Percentiles rank a stretch among this genome's conserved stretches.
Evolutionary conservation across 2,797 vertebrate species (phyloP).

Genomic region (Garrulus glandarius): DNA sequence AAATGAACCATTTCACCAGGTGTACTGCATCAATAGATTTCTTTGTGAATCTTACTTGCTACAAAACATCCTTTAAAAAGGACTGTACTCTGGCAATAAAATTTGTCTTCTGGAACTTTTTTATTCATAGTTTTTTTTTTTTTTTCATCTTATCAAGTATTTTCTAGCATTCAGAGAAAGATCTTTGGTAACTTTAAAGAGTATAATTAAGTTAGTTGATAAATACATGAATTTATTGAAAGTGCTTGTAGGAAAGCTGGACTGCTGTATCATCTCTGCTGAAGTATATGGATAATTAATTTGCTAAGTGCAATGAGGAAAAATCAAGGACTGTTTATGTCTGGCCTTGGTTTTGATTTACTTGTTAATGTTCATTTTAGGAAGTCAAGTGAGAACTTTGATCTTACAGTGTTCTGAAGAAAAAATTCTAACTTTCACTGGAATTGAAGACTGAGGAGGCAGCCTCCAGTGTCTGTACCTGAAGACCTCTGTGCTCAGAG

Average conservation of each 20-base stretch:
- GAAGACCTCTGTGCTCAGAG: neutral
- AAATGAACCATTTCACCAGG: neutral
- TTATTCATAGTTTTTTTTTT: neutral
- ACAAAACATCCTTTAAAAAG: neutral
- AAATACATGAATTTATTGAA: neutral
- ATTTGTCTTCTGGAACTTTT: neutral
- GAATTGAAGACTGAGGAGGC: neutral
- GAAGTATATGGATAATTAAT: neutral
- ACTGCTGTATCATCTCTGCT: neutral
- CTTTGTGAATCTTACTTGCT: neutral
- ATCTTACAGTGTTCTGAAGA: neutral
- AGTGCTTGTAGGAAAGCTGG: neutral
- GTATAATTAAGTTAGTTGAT: neutral
- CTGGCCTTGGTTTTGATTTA: neutral
- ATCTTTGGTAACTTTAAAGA: neutral
- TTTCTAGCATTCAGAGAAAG: neutral
- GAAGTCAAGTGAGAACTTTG: neutral
- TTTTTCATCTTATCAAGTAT: neutral
- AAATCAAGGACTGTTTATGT: neutral
- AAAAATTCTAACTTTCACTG: neutral
- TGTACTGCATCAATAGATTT: neutral
- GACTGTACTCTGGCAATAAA: neutral
- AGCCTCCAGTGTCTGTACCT: neutral
- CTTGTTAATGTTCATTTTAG: neutral
- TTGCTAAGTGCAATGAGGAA: neutral